These are phyloP conservation scores for Acanthornis magna DNA, from an alignment of 2,797 vertebrate genomes.

Conservation along the genomic window DNA sequence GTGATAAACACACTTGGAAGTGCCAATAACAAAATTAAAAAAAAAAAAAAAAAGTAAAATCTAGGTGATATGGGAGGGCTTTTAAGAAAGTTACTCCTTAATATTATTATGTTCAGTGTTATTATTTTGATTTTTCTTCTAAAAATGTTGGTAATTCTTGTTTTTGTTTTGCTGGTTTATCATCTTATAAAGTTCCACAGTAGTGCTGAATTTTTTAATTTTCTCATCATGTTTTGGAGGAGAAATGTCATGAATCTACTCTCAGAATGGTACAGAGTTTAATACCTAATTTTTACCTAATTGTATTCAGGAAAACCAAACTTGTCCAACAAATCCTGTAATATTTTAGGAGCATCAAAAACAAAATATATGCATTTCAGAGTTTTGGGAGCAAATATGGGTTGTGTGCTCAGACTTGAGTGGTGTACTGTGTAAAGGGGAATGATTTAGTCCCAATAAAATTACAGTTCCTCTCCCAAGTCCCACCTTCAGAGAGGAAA, in stretches of 20 bases:
- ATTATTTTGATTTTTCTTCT: not conserved
- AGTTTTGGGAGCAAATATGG: not conserved
- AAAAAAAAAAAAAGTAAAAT: not conserved
- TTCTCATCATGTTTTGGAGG: not conserved
- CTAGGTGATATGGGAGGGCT: not conserved
- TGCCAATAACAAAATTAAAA: not conserved
- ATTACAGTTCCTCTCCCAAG: not conserved
- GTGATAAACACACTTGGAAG: slow-evolving; percentile 7
- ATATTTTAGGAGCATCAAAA: not conserved
- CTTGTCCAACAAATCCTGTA: not conserved
- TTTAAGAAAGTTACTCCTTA: not conserved
- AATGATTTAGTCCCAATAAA: not conserved
- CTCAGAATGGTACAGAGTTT: not conserved
- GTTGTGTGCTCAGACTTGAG: not conserved
- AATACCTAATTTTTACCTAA: not conserved
- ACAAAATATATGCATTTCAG: not conserved
- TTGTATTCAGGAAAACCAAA: not conserved
- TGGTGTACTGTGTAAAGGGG: not conserved
- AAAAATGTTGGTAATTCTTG: not conserved
- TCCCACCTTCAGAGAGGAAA: not conserved
- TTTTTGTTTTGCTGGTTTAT: slow-evolving; percentile 7
- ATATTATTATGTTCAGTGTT: not conserved
- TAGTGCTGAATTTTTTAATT: not conserved
- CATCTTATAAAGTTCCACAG: not conserved
- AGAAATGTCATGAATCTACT: not conserved